Conservation (phyloP, 2,888 invertebrate species). For the Galerucella nymphaeae region DNA sequence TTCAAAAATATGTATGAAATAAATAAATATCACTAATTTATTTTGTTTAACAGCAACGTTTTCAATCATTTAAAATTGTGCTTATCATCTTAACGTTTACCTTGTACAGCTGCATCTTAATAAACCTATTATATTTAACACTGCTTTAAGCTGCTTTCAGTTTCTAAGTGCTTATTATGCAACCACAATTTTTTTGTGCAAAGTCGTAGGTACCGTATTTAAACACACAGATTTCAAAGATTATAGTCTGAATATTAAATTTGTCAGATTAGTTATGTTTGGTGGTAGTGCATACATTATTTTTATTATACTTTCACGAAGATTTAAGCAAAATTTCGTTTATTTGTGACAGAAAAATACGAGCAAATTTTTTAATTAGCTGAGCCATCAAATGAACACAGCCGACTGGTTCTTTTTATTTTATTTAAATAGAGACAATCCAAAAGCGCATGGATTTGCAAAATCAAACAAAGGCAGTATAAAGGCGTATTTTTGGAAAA, state of each 20-base stretch:
- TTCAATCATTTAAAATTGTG: too few species aligned
- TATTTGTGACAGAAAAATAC: neutral
- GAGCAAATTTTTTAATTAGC: neutral
- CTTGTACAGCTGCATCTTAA: neutral
- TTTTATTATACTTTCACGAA: too few species aligned
- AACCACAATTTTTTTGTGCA: neutral
- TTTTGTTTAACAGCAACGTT: too few species aligned
- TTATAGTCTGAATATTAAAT: neutral
- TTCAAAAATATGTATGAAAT: too few species aligned
- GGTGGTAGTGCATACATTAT: neutral
- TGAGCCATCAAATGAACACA: neutral
- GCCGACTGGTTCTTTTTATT: neutral
- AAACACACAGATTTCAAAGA: neutral
- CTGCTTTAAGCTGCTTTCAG: neutral
- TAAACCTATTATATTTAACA: neutral
- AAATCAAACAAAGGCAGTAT: conserved; percentile 11
- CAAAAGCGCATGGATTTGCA: neutral
- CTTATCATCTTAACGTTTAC: neutral
- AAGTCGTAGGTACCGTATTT: neutral
- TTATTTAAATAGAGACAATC: neutral
- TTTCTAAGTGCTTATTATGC: neutral
- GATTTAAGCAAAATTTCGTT: too few species aligned
- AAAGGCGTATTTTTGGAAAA: conserved; percentile 11
- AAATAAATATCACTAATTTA: too few species aligned
- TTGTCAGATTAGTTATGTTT: neutral